phyloP scores from a whole-genome alignment of 1,140 invertebrate genomes.

The Aplysia californica region DNA sequence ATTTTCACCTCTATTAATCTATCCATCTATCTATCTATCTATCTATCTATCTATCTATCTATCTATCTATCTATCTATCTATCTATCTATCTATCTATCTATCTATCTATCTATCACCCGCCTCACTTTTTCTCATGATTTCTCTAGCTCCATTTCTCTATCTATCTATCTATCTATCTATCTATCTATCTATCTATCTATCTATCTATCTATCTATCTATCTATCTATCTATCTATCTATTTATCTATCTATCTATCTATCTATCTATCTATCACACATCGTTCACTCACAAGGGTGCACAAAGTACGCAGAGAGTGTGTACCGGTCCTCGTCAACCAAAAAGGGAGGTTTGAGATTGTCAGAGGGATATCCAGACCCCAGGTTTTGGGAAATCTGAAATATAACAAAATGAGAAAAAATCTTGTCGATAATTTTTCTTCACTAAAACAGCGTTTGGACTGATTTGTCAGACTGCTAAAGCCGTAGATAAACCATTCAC shows the following conservation, averaged over 20 bases:
- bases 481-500: too few species aligned
- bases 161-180: not conserved
- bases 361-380: too few species aligned
- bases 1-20: not conserved
- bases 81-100: not conserved
- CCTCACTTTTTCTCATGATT: not conserved
- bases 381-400: too few species aligned
- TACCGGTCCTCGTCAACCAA: too few species aligned
- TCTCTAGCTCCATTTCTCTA: not conserved
- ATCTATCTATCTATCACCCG: not conserved
- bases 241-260: not conserved
- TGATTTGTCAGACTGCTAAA: too few species aligned
- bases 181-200: not conserved
- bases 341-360: too few species aligned
- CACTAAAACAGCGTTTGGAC: too few species aligned
- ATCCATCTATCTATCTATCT: not conserved
- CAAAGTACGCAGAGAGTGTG: too few species aligned
- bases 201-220: not conserved
- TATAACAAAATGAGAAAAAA: too few species aligned
- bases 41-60: not conserved
- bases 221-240: not conserved
- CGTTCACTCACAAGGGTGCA: too few species aligned
- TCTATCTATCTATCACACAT: not conserved
- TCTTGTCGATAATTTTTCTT: too few species aligned
- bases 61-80: not conserved